phyloP scores from a whole-genome alignment of 2,888 invertebrate species.

The Chrysina gloriosa region DNA sequence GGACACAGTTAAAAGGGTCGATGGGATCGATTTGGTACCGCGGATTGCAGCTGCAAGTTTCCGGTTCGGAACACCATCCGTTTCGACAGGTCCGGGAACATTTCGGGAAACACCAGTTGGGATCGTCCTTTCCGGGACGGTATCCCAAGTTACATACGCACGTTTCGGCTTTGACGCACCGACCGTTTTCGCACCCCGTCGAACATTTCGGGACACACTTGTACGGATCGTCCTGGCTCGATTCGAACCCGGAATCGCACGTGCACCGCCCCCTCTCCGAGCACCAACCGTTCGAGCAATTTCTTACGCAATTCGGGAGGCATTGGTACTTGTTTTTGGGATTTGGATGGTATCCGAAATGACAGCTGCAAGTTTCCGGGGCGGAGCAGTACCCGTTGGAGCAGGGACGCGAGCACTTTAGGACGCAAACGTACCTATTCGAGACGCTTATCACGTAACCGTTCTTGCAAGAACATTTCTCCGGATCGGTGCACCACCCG shows the following conservation, averaged over 20 bases:
- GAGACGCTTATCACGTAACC: conserved; percentile 25
- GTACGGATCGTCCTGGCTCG: conserved; percentile 48
- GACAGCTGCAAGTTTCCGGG: conserved; percentile 59
- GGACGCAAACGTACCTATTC: conserved; percentile 50
- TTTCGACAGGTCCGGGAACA: conserved; percentile 50
- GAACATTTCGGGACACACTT: conserved; percentile 45
- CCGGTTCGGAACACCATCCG: conserved; percentile 49
- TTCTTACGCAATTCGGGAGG: conserved; percentile 47
- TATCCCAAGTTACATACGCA: conserved; percentile 44
- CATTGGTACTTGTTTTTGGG: conserved; percentile 47
- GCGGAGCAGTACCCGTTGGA: conserved; percentile 65
- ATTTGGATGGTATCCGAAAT: conserved; percentile 50
- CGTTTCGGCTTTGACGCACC: conserved; percentile 62
- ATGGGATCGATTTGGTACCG: conserved; percentile 50
- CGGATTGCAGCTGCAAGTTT: conserved; percentile 52
- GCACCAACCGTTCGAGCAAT: conserved; percentile 51
- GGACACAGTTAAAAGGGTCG: conserved; percentile 47
- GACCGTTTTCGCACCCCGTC: conserved; percentile 61
- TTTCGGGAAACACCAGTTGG: conserved; percentile 24
- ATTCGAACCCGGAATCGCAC: conserved; percentile 54
- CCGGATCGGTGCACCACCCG: conserved; percentile 55
- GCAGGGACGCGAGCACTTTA: conserved; percentile 60
- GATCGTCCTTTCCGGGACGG: not conserved
- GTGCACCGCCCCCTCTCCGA: conserved; percentile 48
- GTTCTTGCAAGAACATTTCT: conserved; percentile 50